Conservation (phyloP, 2,888 invertebrate genomes). For the Drosophila imparisetae region DNA sequence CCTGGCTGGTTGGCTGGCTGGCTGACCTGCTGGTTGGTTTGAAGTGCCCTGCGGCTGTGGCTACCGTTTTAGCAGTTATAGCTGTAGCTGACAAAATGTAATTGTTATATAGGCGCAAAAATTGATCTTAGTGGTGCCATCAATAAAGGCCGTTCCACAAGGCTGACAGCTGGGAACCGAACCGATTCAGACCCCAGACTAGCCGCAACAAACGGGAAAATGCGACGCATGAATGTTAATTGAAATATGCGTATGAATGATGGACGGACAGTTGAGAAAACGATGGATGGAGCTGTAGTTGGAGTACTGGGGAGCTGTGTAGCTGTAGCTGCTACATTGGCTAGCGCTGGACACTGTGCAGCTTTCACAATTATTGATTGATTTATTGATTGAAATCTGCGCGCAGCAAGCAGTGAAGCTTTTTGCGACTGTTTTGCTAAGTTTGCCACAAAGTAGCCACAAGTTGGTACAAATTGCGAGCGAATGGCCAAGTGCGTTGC, state of each 20-base stretch:
- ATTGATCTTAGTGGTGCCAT: conserved; percentile 61
- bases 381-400: conserved; percentile 78
- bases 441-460: conserved; percentile 38
- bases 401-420: conserved; percentile 60
- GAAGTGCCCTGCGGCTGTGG: conserved; percentile 61
- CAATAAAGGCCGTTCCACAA: conserved; percentile 58
- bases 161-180: conserved; percentile 57
- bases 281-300: conserved; percentile 9
- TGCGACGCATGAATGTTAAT: conserved; percentile 74
- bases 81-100: conserved; percentile 69
- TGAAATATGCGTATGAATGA: conserved; percentile 78
- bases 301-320: background rate
- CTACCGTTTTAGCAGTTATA: conserved; percentile 60
- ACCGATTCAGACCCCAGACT: conserved; percentile 20
- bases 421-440: conserved; percentile 65
- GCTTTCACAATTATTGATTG: conserved; percentile 80
- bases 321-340: conserved; percentile 38
- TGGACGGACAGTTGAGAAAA: conserved; percentile 58
- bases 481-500: conserved; percentile 66
- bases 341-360: conserved; percentile 58
- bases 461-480: conserved; percentile 61
- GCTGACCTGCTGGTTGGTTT: conserved; percentile 21
- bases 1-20: background rate
- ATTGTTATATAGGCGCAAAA: conserved; percentile 75
- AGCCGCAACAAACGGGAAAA: conserved; percentile 55